Base-by-base conservation (phyloP, 2,113 vertebrate species). In the Salminus brasiliensis region DNA sequence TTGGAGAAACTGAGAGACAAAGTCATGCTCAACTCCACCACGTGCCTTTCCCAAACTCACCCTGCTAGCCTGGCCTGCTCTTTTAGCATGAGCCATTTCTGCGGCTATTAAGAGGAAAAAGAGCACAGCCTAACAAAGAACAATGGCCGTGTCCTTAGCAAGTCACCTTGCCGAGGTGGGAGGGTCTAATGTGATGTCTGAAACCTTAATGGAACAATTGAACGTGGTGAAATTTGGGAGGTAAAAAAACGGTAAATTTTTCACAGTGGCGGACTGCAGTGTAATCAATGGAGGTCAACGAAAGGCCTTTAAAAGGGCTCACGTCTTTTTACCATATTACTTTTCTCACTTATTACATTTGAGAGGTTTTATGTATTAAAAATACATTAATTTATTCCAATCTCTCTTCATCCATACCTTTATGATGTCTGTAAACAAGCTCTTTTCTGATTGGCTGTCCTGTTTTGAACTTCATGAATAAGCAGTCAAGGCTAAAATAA, bases 1-100 rank as follows among this genome's bases (percentile, higher is more conserved):
- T 95, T 89, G 88, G 87, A 89, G 85, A 87, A 92, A 92, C 86
- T 92, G 87, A 84, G 83, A 83, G 78, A 90, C 93, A 93, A 93
- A 93, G 92, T 93, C 93, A 93, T 87, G 86, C 88, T 88, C 88
- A 82, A 85, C 89, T 89, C 80, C 49, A 66, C 27, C 70, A 79
- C 39, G 12, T 34, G 30, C 43, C 55, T 77, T n/a, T 1, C 16
- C 25, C 39, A 49, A 78, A 83, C 77, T 65, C 74, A 18, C 36
- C 27, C 34, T 2, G 11, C 77, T 73, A 41, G 68, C 29, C 52
- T 73, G 52, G 23, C 16, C 16, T 68, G 36, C 36, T 41, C 72
- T 57, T 55, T 62, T 3, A 76, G 27, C 59, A 34, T 9, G 0
- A 72, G 30, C 27, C 68, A 27, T 77, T 68, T 73, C 27, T 34